Base-by-base conservation (phyloP, 2,113 vertebrate species). In the Equus quagga region DNA sequence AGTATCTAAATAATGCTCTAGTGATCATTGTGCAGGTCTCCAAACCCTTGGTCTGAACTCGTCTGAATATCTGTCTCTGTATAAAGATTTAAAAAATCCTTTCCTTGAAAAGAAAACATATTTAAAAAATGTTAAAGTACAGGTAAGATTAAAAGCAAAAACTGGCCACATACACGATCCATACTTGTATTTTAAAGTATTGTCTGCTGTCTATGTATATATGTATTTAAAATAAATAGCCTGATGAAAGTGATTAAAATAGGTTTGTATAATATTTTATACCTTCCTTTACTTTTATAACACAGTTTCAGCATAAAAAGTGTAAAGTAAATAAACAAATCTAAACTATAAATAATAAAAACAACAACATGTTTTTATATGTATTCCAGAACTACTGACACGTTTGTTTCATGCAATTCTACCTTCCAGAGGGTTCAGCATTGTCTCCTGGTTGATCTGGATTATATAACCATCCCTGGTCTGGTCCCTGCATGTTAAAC, bases 81-180 rank as follows among this genome's bases (percentile, higher is more conserved):
- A 41, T 41, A 41, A 41, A 41, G 36, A 41, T 41, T 41, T 41
- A 41, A 41, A 41, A 41, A 41, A 41, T 41, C 36, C 36, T 3
- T 41, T 41, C 36, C 36, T 41, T 41, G 3, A 41, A 41, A 41
- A 41, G 36, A 41, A 41, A 41, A 41, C 36, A 41, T 41, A 41
- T 41, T 41, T 41, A 41, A 41, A 41, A 41, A 41, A 41, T 41
- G 36, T 41, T 41, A 91, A 26, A 36, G 36, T 92, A 19, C 1
- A 54, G 12, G 36, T 49, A 31, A 82, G 10, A 58, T 9, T 44
- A 26, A 65, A 79, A 84, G 41, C 21, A 36, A 54, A 49, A 70
- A 12, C 33, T 41, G 1, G 11, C 7, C 1, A 65, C 1, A 0
- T 69, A 3, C 2, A 3, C 10, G 24, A 23, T 10, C 5, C 13